A percentile compares a stretch with the other conserved stretches of the same genome.
phyloP scores from a whole-genome alignment of 2,113 vertebrate species.

The Cheilinus undulatus region DNA sequence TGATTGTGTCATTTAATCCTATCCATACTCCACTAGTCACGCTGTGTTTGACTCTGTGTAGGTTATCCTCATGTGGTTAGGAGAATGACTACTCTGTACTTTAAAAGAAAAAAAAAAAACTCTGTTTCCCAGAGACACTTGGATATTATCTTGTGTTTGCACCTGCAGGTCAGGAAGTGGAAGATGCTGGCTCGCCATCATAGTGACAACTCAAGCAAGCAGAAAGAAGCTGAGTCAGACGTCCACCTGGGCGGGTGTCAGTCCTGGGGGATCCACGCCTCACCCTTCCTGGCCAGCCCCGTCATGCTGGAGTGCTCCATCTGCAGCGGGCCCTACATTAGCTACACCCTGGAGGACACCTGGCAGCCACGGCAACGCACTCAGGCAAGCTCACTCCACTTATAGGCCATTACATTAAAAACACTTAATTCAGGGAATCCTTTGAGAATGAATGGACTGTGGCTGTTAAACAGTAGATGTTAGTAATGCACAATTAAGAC shows the following conservation, averaged over 20 bases:
- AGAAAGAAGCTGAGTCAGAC: slow-evolving; percentile 77
- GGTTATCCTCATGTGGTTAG: background rate
- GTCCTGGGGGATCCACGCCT: slow-evolving; percentile 70
- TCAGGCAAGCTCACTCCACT: slow-evolving; percentile 67
- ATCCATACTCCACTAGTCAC: background rate
- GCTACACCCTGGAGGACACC: slow-evolving; percentile 81
- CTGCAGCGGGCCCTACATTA: slow-evolving; percentile 84
- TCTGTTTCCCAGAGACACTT: background rate
- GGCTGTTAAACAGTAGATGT: background rate
- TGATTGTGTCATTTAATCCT: background rate
- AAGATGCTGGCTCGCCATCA: slow-evolving; percentile 82
- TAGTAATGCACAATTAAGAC: background rate
- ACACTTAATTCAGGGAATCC: background rate
- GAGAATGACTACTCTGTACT: background rate
- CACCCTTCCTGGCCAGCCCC: slow-evolving; percentile 75
- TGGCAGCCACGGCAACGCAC: slow-evolving; percentile 86
- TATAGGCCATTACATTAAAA: background rate
- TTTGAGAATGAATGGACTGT: background rate
- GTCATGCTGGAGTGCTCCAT: slow-evolving; percentile 85
- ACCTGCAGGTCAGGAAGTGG: slow-evolving; percentile 83
- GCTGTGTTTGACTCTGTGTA: background rate
- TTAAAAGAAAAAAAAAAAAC: too few species aligned
- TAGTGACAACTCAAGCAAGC: slow-evolving; percentile 65
- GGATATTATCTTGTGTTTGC: background rate
- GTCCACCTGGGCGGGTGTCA: slow-evolving; percentile 68